Evolutionary conservation across 2,888 invertebrate genomes (phyloP), one percentile per base, ranked within the genome.

Genomic region (Lithophane ornitopus): DNA sequence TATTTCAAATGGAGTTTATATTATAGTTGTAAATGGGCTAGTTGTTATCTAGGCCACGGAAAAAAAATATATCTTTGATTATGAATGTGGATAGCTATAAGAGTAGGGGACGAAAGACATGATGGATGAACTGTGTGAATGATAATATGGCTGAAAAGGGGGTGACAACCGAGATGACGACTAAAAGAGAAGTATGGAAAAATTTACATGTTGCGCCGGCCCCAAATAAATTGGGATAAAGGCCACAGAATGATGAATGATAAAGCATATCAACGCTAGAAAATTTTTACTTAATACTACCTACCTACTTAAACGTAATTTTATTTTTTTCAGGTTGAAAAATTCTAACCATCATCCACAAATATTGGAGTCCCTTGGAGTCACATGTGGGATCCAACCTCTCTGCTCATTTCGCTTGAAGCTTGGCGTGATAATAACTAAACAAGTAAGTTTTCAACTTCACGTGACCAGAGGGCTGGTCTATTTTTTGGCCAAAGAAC

Each of bases 371-470:
- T n/a, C 28, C 12, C 44, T 12, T 12, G 1, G 0, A 12, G 44
- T 63, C 39, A 65, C 49, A 70, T 82, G 68, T 71, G 54, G 70
- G 49, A 75, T 46, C 12, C n/a, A 59, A 70, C 22, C 2, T 58
- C 28, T 44, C 44, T 75, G 52, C 65, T 34, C 12, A 61, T 75
- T 16, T 67, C 54, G 8, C 44, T 80, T 34, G 70, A 68, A 80
- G 54, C 54, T 46, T 82, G 63, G 62, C 59, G 44, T 39, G 65
- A 72, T 61, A 62, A 61, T 65, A 84, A 80, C 16, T 65, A 56
- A 74, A 74, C 80, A 68, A 56, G 80, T 84, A 59, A 63, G 81
- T 81, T 41, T 26, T 26, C 7, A 71, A 19, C 34, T 34, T 34
- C 34, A 34, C 34, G 34, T 34, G 34, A 34, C 34, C 34, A 34